Evolutionary conservation across 2,797 vertebrate species (phyloP), one percentile per base, ranked within the genome.

Genomic region (Rhadinocentrus ornatus): DNA sequence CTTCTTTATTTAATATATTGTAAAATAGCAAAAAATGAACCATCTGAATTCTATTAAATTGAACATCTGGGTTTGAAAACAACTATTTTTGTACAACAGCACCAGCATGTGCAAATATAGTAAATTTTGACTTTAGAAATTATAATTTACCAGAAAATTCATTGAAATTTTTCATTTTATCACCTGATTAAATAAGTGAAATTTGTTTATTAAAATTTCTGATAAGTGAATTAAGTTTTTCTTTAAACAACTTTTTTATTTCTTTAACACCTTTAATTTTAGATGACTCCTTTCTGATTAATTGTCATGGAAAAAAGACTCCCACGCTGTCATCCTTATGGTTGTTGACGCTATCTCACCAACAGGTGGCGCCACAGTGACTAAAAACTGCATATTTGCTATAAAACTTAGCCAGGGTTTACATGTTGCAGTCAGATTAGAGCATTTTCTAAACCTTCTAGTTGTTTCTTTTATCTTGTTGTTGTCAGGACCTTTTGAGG

Each of bases 351-450:
- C n/a, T 24, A 0, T 34, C n/a, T 16, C 2, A 58, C 62, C 62
- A 65, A 9, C 62, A 72, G 70, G 34, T 39, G 70, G 62, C 20
- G 54, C 46, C 62, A 65, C 9, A 41, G 37, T 41, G 15, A 41
- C 37, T 41, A 3, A 41, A 16, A 44, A 20, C 16, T 18, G 5
- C 7, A 18, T 18, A 7, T 12, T 27, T 53, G 6, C 20, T 57
- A 1, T 24, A 11, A 29, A 16, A 2, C 11, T 4, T 1, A 24
- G n/a, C n/a, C 18, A 27, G 50, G 20, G 29, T 26, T 16, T 12
- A 44, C 0, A 12, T 56, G 10, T 0, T 34, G 12, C 29, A 22
- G 5, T 16, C 7, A 24, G 48, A 15, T 71, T 52, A 39, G 13
- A 53, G 29, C 12, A 32, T 34, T 35, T 29, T 4, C 3, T 32